Percentiles rank a stretch among this genome's conserved stretches.
phyloP scores from a whole-genome alignment of 2,888 invertebrate species.

The Busseola fusca region DNA sequence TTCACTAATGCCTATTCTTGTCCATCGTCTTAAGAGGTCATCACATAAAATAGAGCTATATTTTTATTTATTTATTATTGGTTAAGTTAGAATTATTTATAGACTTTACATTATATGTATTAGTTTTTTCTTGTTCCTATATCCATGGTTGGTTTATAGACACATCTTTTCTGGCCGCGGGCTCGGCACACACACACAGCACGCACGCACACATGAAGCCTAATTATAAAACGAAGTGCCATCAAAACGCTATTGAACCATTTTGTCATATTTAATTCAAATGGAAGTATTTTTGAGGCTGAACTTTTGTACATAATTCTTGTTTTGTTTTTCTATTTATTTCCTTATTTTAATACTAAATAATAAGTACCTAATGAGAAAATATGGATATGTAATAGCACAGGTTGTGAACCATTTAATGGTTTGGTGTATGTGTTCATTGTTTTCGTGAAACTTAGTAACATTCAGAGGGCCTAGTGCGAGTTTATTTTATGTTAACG shows the following conservation, averaged over 20 bases:
- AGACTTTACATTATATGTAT: constrained; percentile 60
- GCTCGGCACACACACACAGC: constrained; percentile 66
- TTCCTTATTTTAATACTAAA: constrained; percentile 66
- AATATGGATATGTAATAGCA: constrained; percentile 63
- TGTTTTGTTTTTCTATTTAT: constrained; percentile 81
- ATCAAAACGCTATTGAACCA: constrained; percentile 62
- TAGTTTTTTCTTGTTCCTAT: constrained; percentile 80
- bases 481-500: too few relatives aligned
- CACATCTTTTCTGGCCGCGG: constrained; percentile 50
- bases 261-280: constrained; percentile 61
- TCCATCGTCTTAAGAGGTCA: constrained; percentile 83
- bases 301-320: constrained; percentile 79
- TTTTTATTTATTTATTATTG: constrained; percentile 83
- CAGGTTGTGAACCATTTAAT: constrained; percentile 75
- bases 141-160: constrained; percentile 68
- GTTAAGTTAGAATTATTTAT: constrained; percentile 75
- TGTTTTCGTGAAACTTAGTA: constrained; percentile 38
- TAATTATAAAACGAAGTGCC: constrained; percentile 71
- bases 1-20: constrained; percentile 87
- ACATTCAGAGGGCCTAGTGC: background rate
- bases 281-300: constrained; percentile 78
- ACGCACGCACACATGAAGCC: constrained; percentile 54
- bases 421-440: constrained; percentile 65
- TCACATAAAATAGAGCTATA: constrained; percentile 83
- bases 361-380: constrained; percentile 62